These are phyloP conservation scores for Helicoverpa armigera DNA, from an alignment of 1,140 invertebrate species.

Conservation along the genomic window DNA sequence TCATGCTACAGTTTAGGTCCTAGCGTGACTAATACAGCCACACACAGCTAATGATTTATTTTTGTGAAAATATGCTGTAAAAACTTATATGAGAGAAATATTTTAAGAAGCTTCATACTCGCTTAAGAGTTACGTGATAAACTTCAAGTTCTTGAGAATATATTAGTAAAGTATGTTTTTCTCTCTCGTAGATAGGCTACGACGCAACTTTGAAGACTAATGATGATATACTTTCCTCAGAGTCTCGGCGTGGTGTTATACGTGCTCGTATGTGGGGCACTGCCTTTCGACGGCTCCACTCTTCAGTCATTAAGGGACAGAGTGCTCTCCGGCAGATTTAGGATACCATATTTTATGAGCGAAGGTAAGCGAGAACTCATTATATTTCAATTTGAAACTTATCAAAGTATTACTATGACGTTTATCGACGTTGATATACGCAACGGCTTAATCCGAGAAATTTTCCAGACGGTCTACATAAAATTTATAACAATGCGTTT, in stretches of 20 bases:
- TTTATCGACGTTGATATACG: neutral
- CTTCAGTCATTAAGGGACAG: slow-evolving; percentile 93
- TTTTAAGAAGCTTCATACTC: neutral
- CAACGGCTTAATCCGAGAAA: neutral
- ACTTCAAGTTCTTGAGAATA: neutral
- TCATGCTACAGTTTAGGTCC: too few species aligned
- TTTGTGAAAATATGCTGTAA: too few species aligned
- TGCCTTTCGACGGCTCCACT: slow-evolving; percentile 96
- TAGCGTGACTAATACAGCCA: too few species aligned
- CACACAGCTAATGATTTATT: too few species aligned
- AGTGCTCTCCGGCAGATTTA: slow-evolving; percentile 95
- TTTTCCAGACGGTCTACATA: neutral
- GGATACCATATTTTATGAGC: slow-evolving; percentile 97
- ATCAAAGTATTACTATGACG: neutral
- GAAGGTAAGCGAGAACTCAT: slow-evolving; percentile 88
- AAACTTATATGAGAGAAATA: neutral
- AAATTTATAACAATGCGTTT: neutral
- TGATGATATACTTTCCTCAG: slow-evolving; percentile 82
- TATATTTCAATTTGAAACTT: slow-evolving; percentile 33
- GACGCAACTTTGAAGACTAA: slow-evolving; percentile 22
- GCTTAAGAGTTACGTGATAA: too few species aligned
- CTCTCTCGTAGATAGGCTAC: neutral
- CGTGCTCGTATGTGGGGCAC: slow-evolving; percentile 96
- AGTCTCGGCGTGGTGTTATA: slow-evolving; percentile 97
- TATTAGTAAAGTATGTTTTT: neutral